These are phyloP conservation scores for Orthosia cruda DNA, from an alignment of 2,888 invertebrate species.

Conservation along the genomic window DNA sequence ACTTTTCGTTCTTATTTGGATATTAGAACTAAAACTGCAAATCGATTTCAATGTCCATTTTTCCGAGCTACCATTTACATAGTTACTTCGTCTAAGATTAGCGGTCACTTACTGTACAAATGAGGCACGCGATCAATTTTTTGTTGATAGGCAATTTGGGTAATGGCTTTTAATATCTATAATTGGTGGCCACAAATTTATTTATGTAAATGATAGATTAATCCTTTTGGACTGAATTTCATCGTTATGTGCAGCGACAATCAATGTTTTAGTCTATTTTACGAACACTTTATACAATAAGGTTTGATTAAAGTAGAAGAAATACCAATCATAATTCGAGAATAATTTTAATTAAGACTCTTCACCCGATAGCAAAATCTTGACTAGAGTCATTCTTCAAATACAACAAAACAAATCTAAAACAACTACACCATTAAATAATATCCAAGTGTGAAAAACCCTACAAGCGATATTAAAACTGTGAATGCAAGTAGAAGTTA, in stretches of 20 bases:
- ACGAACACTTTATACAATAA: neutral
- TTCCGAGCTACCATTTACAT: slow-evolving; percentile 33
- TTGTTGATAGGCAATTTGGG: slow-evolving; percentile 53
- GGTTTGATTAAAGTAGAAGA: neutral
- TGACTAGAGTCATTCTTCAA: neutral
- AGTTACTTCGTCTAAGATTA: slow-evolving; percentile 49
- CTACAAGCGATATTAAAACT: slow-evolving; percentile 61
- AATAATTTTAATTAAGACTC: neutral
- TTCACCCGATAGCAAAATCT: neutral
- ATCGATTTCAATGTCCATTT: slow-evolving; percentile 31
- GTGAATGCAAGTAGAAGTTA: slow-evolving; percentile 74
- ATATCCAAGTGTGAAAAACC: slow-evolving; percentile 52
- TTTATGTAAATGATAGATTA: slow-evolving; percentile 38
- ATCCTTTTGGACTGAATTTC: slow-evolving; percentile 19
- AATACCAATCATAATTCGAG: neutral
- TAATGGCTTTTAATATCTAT: slow-evolving; percentile 56
- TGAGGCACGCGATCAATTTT: slow-evolving; percentile 61
- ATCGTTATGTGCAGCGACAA: neutral
- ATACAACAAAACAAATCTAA: neutral
- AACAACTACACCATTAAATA: slow-evolving; percentile 7
- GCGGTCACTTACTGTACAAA: slow-evolving; percentile 59
- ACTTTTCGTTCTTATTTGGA: neutral
- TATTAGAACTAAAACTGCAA: slow-evolving; percentile 7
- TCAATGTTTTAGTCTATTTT: neutral
- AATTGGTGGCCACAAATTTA: slow-evolving; percentile 36